A percentile compares a stretch with the other conserved stretches of the same genome.
Conservation (phyloP, 2,113 vertebrate species). For the Passer montanus region DNA sequence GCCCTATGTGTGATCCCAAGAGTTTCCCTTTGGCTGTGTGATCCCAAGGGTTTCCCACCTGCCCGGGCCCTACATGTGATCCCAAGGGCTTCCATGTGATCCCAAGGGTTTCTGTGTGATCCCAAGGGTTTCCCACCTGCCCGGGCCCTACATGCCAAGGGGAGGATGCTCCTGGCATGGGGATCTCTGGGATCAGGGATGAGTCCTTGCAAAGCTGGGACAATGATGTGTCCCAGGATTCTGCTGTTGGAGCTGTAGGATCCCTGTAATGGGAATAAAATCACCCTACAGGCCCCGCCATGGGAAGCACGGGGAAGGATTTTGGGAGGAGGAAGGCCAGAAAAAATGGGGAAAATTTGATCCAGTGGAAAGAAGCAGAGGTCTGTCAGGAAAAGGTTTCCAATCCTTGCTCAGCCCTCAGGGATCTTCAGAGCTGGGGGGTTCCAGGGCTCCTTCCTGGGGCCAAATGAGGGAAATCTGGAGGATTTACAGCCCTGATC, state of each 20-base stretch:
- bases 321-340: neutral
- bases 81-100: no score
- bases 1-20: no score
- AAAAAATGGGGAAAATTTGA: neutral
- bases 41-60: neutral
- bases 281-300: no score
- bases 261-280: neutral
- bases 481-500: neutral
- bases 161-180: neutral
- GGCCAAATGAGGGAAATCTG: neutral
- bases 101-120: neutral
- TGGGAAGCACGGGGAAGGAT: neutral
- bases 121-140: no score
- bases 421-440: neutral
- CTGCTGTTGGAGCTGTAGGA: neutral
- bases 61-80: neutral
- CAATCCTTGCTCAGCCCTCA: neutral
- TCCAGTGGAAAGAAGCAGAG: neutral
- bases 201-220: neutral
- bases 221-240: rapidly evolving
- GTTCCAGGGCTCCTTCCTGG: neutral
- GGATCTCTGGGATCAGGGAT: neutral
- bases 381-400: neutral
- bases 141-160: neutral
- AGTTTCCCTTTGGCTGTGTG: no score